Conservation (phyloP, 2,888 invertebrate genomes). For the Perizoma flavofasciatum region DNA sequence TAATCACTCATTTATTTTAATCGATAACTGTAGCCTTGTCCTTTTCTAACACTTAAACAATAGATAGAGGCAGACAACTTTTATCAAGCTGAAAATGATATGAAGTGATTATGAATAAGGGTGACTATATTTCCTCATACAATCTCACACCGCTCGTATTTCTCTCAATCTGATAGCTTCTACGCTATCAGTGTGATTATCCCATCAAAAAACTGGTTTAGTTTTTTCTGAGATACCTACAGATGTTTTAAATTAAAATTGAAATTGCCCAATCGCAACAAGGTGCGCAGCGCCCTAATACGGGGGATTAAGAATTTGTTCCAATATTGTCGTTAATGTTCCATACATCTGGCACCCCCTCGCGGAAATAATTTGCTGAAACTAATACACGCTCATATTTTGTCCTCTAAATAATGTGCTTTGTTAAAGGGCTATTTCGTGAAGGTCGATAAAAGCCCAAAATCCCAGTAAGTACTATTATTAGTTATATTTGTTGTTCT, state of each 20-base stretch:
- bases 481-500: no score
- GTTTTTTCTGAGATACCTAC: background rate
- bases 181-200: no score
- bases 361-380: constrained; percentile 60
- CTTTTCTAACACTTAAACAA: no score
- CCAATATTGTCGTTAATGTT: constrained; percentile 65
- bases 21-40: no score
- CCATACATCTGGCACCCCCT: constrained; percentile 59
- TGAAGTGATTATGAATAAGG: no score
- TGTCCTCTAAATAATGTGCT: constrained; percentile 55
- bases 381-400: constrained; percentile 60
- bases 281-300: constrained; percentile 44
- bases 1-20: no score
- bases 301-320: constrained; percentile 38
- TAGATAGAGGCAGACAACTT: no score
- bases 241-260: constrained; percentile 19
- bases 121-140: no score
- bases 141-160: no score
- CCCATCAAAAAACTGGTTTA: no score
- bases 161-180: no score
- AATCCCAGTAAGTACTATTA: background rate
- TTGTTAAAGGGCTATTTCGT: constrained; percentile 47
- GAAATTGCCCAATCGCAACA: constrained; percentile 9
- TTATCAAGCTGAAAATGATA: no score
- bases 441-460: background rate